phyloP scores from a whole-genome alignment of 1,140 invertebrate species.

The Contarinia nasturtii region DNA sequence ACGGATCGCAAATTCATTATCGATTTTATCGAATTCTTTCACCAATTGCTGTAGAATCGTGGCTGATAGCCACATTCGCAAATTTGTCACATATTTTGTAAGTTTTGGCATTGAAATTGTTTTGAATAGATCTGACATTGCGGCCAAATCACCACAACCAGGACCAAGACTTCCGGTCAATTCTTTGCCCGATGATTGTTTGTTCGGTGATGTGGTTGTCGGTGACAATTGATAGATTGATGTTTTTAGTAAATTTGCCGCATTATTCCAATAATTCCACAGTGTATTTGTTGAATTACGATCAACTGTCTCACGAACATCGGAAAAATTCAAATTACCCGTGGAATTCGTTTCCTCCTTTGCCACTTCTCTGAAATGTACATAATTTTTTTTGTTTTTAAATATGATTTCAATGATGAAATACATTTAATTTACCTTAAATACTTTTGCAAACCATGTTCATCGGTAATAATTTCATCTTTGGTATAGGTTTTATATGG shows the following conservation, averaged over 20 bases:
- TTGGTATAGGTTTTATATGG: conserved; percentile 16
- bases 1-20: conserved; percentile 40
- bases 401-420: conserved; percentile 7
- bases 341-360: conserved; percentile 10
- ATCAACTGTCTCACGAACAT: conserved; percentile 8
- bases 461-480: conserved; percentile 26
- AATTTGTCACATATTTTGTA: conserved; percentile 18
- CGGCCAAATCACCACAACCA: conserved; percentile 12
- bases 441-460: conserved; percentile 23
- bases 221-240: conserved; percentile 20
- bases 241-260: conserved; percentile 16
- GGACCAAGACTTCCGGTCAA: conserved; percentile 14
- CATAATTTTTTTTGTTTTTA: conserved; percentile 10
- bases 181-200: conserved; percentile 13
- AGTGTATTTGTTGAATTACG: conserved; percentile 15
- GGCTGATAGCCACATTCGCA: conserved; percentile 48
- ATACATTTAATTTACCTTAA: conserved; percentile 14
- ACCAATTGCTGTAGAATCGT: conserved; percentile 52
- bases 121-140: conserved; percentile 20
- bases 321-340: conserved; percentile 12
- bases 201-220: conserved; percentile 10
- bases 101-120: conserved; percentile 16
- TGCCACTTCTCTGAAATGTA: conserved; percentile 8
- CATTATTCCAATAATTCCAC: conserved; percentile 22
- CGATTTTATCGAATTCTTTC: conserved; percentile 47